These are phyloP conservation scores for Antennarius striatus DNA, from an alignment of 2,113 vertebrate species.

Conservation along the genomic window DNA sequence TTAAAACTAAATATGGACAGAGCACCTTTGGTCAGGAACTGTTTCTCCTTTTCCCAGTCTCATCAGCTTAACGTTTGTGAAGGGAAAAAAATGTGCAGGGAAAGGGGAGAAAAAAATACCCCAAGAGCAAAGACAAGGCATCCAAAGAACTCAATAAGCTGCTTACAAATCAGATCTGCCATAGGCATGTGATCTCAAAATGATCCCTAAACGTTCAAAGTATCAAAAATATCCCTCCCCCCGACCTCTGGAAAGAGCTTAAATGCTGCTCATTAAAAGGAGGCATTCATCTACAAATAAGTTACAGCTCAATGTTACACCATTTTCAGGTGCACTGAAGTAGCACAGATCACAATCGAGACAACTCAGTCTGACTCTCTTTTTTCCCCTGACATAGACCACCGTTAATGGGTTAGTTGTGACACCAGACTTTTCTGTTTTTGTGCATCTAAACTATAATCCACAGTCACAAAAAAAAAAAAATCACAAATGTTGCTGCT, in stretches of 20 bases:
- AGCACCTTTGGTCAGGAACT: slow-evolving; percentile 8
- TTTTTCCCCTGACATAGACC: neutral
- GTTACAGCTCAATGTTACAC: slow-evolving; percentile 43
- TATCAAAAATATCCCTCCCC: slow-evolving; percentile 73
- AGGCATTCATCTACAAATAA: slow-evolving; percentile 58
- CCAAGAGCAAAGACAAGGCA: slow-evolving; percentile 75
- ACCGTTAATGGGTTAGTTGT: neutral
- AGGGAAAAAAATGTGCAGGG: slow-evolving; percentile 43
- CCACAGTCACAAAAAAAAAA: neutral
- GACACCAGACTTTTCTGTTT: neutral
- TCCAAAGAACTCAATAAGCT: slow-evolving; percentile 83
- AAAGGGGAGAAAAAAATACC: slow-evolving; percentile 47
- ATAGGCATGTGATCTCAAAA: slow-evolving; percentile 79
- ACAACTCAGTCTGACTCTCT: slow-evolving; percentile 8
- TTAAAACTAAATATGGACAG: slow-evolving; percentile 7
- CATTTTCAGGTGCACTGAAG: slow-evolving; percentile 26
- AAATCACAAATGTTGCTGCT: neutral
- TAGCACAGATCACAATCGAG: slow-evolving; percentile 3
- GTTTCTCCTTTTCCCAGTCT: slow-evolving; percentile 46
- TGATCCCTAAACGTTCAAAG: slow-evolving; percentile 78
- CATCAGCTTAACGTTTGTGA: slow-evolving; percentile 43
- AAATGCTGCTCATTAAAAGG: slow-evolving; percentile 72
- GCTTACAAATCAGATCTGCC: slow-evolving; percentile 78
- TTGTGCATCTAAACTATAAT: neutral
- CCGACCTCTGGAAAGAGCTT: slow-evolving; percentile 72